Base-by-base conservation (phyloP, 2,888 invertebrate genomes). In the Drosophila macrospina region DNA sequence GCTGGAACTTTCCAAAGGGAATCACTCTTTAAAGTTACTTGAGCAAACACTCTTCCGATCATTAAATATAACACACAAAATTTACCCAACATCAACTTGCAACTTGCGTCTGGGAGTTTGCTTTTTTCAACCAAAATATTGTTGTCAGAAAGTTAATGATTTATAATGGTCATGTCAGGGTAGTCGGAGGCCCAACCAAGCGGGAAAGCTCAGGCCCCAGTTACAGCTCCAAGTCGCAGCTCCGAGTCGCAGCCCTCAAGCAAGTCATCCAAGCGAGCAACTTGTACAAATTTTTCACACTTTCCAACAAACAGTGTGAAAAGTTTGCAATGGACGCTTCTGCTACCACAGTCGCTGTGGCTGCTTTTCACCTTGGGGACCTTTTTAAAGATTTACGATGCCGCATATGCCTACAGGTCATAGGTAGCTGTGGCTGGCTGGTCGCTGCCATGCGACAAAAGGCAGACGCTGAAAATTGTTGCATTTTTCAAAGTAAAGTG, bases 321-420 rank as follows among this genome's bases (percentile, higher is more conserved):
- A 86, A 67, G 64, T 80, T 80, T 57, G 66, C 77, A 41, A 57
- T 64, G 65, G 54, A 48, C 44, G 41, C 36, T 20, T 20, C 20
- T 32, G 64, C 32, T 28, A 41, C 41, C 45, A 28, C 10, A 30
- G 37, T 8, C 36, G 54, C 52, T 68, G 62, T 55, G 69, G 30
- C 60, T 66, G 60, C 56, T 68, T 56, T 76, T 77, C 77, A 89
- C 89, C 88, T 90, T 88, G 88, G 88, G 76, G 87, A 89, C 78
- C 87, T 89, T 87, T 87, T 86, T 87, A 87, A 88, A 91, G 90
- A 90, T 90, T 91, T 91, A 90, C 91, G 89, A 89, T 86, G 81
- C 85, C 86, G 89, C 85, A 87, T 90, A 89, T 88, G 90, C 90
- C 90, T 87, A 87, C 86, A 82, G 90, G 90, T 90, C 91, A 88